Conservation (phyloP, 2,113 vertebrate genomes). For the Myocastor coypus region DNA sequence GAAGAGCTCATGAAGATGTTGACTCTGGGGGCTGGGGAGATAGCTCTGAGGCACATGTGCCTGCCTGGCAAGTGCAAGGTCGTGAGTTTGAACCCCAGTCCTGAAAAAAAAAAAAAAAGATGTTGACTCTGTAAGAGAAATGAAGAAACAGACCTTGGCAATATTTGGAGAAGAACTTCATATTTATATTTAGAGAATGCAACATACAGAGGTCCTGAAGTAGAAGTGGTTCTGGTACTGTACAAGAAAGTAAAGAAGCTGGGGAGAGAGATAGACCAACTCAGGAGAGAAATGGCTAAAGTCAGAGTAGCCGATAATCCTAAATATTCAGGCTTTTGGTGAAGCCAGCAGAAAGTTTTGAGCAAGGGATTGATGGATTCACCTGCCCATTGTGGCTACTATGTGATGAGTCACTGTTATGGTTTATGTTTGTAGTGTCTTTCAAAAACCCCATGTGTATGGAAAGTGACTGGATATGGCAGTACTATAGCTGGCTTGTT, state of each 20-base stretch:
- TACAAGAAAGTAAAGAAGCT: background rate
- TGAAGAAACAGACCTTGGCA: background rate
- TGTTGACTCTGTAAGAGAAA: background rate
- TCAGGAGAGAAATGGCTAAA: background rate
- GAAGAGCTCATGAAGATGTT: background rate
- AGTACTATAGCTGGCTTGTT: background rate
- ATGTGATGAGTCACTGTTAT: background rate
- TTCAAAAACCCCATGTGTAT: background rate
- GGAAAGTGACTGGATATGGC: background rate
- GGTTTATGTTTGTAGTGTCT: background rate
- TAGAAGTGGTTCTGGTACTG: background rate
- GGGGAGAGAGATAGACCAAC: background rate
- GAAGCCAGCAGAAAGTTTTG: background rate
- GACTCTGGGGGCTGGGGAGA: too few species aligned
- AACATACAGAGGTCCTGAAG: background rate
- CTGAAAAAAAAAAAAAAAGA: too few species aligned
- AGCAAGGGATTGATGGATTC: background rate
- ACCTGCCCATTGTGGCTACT: background rate
- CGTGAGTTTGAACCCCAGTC: too few species aligned
- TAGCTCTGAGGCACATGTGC: too few species aligned
- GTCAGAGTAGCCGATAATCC: background rate
- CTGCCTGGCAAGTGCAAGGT: too few species aligned
- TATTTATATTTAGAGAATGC: background rate
- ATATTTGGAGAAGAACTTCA: background rate
- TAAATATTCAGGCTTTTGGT: background rate